These are phyloP conservation scores for Heterodera filipjevi DNA, from an alignment of 2,888 invertebrate species.

Conservation along the genomic window DNA sequence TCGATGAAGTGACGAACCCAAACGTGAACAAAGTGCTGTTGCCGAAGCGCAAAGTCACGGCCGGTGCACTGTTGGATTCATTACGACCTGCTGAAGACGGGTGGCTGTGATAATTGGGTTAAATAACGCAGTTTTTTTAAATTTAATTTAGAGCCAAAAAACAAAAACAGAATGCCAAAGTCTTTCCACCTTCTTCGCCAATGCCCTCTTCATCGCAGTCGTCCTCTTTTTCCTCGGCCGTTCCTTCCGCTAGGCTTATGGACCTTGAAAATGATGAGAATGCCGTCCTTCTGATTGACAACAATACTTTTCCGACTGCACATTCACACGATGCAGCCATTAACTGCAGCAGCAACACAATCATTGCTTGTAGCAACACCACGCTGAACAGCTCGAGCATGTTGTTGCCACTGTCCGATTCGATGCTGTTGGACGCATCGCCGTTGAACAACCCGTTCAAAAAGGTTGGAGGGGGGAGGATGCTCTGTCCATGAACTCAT, in stretches of 20 bases:
- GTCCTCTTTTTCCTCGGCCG: neutral
- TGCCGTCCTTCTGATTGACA: neutral
- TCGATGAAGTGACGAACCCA: neutral
- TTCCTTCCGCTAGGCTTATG: neutral
- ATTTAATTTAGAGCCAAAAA: neutral
- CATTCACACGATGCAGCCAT: neutral
- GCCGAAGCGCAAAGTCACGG: constrained; percentile 2
- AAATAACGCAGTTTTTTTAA: neutral
- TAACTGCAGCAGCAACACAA: neutral
- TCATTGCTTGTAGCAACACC: constrained; percentile 11
- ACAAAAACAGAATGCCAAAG: neutral
- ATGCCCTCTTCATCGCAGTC: neutral
- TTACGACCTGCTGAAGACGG: neutral
- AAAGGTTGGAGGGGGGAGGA: no score
- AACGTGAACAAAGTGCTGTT: neutral
- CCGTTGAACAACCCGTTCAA: constrained; percentile 22
- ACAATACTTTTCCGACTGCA: neutral
- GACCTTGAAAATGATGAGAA: constrained; percentile 3
- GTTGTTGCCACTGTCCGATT: constrained; percentile 18
- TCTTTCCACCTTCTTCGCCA: neutral
- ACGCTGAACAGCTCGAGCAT: constrained; percentile 5
- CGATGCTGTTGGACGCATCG: constrained; percentile 12
- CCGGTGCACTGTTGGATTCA: neutral
- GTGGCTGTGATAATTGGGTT: no score
- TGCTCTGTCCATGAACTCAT: no score